A percentile compares a stretch with the other conserved stretches of the same genome.
These are phyloP conservation scores for Pegoplata infirma DNA, from an alignment of 2,888 invertebrate species.

Conservation along the genomic window DNA sequence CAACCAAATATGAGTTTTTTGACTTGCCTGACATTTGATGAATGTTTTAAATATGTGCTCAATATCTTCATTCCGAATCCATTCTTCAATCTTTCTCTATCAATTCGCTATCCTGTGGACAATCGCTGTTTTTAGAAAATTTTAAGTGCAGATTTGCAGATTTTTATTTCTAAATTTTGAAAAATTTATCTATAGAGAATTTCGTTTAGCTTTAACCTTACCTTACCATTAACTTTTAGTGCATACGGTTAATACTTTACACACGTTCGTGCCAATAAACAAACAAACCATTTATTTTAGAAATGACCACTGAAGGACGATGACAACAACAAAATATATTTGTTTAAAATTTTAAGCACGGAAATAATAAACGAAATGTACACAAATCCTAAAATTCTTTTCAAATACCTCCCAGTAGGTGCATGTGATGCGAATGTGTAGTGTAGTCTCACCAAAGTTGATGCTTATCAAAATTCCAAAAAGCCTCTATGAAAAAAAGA, in stretches of 20 bases:
- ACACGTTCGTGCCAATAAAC: background rate
- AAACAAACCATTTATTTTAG: conserved; percentile 20
- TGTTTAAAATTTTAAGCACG: conserved; percentile 37
- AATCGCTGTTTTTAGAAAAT: too few relatives aligned
- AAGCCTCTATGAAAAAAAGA: conserved; percentile 32
- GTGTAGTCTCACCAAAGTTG: conserved; percentile 7
- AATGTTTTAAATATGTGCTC: too few relatives aligned
- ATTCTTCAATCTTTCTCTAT: too few relatives aligned
- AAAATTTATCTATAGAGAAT: too few relatives aligned
- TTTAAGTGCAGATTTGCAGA: too few relatives aligned
- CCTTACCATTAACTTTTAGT: background rate
- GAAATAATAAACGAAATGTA: conserved; percentile 43
- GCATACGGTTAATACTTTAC: background rate
- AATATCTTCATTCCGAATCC: too few relatives aligned
- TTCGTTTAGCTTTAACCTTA: too few relatives aligned
- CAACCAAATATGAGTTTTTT: too few relatives aligned
- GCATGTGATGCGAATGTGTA: background rate
- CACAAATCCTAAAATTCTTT: conserved; percentile 25
- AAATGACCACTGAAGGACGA: conserved; percentile 31
- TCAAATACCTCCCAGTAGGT: too few relatives aligned
- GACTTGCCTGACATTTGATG: too few relatives aligned
- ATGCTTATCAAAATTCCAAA: conserved; percentile 57
- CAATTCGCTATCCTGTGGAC: too few relatives aligned
- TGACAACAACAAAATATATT: conserved; percentile 11
- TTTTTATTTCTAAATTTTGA: too few relatives aligned